These are phyloP conservation scores for Oreamnos americanus DNA, from an alignment of 2,113 vertebrate species.

Conservation along the genomic window DNA sequence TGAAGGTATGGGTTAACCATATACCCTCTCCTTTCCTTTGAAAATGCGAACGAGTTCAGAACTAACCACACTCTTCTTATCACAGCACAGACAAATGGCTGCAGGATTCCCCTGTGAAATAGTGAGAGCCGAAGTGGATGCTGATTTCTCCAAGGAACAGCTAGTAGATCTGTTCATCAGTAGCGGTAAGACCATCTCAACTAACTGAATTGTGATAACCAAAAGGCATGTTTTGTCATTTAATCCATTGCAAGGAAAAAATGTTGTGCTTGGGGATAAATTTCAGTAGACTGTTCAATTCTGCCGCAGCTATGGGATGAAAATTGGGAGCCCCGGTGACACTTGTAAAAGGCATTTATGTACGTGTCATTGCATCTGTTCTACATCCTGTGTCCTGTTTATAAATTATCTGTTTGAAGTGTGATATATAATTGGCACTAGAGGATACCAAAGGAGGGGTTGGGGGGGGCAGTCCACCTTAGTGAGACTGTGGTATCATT, in stretches of 20 bases:
- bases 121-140: conserved; percentile 88
- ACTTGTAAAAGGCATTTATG: not conserved
- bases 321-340: not conserved
- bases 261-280: not conserved
- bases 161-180: conserved; percentile 92
- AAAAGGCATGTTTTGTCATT: not conserved
- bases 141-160: conserved; percentile 90
- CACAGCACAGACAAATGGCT: conserved; percentile 89
- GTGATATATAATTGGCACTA: not conserved
- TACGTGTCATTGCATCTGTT: not conserved
- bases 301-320: not conserved
- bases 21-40: not conserved
- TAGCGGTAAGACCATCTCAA: conserved; percentile 84
- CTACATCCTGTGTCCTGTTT: not conserved
- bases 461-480: not conserved
- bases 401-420: not conserved
- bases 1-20: conserved; percentile 84
- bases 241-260: not conserved
- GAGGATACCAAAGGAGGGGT: not conserved
- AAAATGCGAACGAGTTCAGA: not conserved
- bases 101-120: conserved; percentile 89
- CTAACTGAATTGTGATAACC: not conserved
- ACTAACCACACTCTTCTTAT: conserved; percentile 62
- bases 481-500: not conserved
- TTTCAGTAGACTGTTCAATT: not conserved